Evolutionary conservation across 1,140 invertebrate genomes (phyloP), one percentile per base, ranked within the genome.

Genomic region (Lithobius niger): DNA sequence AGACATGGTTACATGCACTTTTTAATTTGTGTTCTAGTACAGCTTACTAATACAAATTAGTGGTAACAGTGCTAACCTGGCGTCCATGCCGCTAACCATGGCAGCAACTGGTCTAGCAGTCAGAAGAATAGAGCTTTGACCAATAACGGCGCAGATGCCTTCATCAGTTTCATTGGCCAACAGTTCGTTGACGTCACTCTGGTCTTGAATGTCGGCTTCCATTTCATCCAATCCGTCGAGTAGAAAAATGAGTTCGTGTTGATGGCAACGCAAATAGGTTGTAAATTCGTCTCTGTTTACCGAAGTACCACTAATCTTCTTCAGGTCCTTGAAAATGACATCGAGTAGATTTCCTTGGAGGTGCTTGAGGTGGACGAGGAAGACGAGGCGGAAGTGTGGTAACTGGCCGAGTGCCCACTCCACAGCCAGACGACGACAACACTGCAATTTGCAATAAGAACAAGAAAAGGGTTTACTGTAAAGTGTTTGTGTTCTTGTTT

Each of bases 161-260:
- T 10, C 10, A 36, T n/a, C 31, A 10, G 31, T 10, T 10, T 10
- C 10, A 36, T 36, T n/a, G n/a, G 10, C 31, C 13, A 50, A 19
- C 16, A 50, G 21, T 25, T 27, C 48, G 27, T 26, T 24, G 48
- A 15, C 27, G 27, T 50, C 48, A 26, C 6, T 26, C 3, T 50
- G 3, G 19, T 50, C 48, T 3, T 24, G 4, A 3, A 15, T 19
- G 10, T 50, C 48, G 25, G 22, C 48, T 26, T 50, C 48, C 10
- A 50, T 26, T 50, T 50, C 48, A 26, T 50, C 48, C 4, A 27
- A 3, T 4, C 48, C 48, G 48, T 50, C 48, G 22, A 50, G 21
- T 13, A 50, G 21, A 3, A 50, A 26, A 4, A 50, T 22, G 24
- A 50, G 4, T 21, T 24, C 13, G 3, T 21, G 25, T 19, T 50